Conservation (phyloP, 2,113 vertebrate species). For the Peromyscus maniculatus region DNA sequence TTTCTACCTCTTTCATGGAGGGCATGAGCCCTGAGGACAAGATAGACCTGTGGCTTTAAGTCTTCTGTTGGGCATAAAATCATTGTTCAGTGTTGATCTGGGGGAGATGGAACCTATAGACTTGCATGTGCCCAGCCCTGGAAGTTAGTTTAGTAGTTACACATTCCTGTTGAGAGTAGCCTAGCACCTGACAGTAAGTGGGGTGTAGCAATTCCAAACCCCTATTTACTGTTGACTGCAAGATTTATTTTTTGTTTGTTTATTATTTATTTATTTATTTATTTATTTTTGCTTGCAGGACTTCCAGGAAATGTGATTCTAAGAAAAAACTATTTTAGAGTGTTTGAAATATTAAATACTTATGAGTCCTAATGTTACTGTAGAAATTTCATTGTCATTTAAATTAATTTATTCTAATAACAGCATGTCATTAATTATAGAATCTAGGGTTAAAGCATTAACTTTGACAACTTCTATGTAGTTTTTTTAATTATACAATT, state of each 20-base stretch:
- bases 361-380: not conserved
- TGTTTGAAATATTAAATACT: not conserved
- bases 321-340: not conserved
- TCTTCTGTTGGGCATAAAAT: not conserved
- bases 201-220: not conserved
- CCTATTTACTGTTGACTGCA: not conserved
- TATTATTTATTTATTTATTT: too few species aligned
- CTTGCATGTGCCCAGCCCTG: too few species aligned
- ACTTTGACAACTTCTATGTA: not conserved
- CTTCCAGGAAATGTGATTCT: not conserved
- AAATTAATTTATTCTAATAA: not conserved
- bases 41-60: not conserved
- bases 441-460: not conserved
- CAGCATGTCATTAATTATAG: not conserved
- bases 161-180: not conserved
- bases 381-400: not conserved
- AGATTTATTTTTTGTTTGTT: not conserved
- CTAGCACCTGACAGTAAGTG: not conserved
- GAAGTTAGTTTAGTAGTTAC: not conserved
- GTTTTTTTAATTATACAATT: not conserved
- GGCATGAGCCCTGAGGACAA: not conserved
- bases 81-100: not conserved
- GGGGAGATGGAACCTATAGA: not conserved
- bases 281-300: not conserved
- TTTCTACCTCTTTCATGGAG: not conserved